Conservation (phyloP, 2,888 invertebrate genomes). For the Galeruca laticollis region DNA sequence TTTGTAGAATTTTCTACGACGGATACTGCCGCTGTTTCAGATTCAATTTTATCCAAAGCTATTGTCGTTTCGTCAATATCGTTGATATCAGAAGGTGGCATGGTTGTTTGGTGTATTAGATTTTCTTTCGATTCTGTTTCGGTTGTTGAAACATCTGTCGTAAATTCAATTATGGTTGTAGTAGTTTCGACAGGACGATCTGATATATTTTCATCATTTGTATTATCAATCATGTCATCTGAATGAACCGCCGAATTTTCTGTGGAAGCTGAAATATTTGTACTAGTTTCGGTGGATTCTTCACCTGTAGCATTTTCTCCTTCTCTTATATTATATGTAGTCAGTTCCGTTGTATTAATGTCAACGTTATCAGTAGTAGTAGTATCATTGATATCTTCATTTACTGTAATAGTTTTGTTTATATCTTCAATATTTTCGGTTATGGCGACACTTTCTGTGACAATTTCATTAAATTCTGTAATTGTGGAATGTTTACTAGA, state of each 20-base stretch:
- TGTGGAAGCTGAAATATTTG: not conserved
- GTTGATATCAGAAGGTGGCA: not conserved
- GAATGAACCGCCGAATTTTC: not conserved
- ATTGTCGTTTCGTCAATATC: not conserved
- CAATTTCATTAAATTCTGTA: not conserved
- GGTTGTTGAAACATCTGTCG: not conserved
- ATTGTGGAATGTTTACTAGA: not conserved
- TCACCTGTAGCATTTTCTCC: not conserved
- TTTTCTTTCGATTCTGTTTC: not conserved
- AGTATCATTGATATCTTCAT: not conserved
- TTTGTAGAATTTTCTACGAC: slow-evolving; percentile 25
- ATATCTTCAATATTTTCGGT: slow-evolving; percentile 8
- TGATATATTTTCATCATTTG: not conserved
- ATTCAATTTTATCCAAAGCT: slow-evolving; percentile 6
- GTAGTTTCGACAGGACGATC: not conserved
- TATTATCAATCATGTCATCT: not conserved
- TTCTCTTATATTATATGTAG: not conserved
- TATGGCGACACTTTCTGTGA: not conserved
- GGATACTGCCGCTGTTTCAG: not conserved
- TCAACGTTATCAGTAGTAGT: not conserved
- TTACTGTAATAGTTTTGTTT: not conserved
- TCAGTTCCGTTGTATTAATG: not conserved
- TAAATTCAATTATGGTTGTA: not conserved
- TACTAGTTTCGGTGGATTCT: too few species aligned
- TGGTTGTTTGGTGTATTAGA: not conserved